Conservation (phyloP, 2,888 invertebrate genomes). For the Slavum lentiscoides region DNA sequence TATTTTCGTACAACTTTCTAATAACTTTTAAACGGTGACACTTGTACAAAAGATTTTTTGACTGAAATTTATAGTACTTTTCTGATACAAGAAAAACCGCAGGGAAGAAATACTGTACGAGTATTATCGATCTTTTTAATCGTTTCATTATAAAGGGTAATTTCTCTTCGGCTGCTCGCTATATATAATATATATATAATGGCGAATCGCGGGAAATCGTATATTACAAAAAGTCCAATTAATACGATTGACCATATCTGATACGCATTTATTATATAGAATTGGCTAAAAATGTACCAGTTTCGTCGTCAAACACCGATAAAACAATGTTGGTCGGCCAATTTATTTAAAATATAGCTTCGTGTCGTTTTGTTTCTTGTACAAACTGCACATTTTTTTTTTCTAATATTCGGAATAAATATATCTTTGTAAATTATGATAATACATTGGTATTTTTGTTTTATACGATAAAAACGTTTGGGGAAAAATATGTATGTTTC, state of each 20-base stretch:
- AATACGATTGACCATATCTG: not conserved
- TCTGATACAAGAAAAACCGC: not conserved
- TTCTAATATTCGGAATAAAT: no score
- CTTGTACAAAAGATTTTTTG: slow-evolving; percentile 1
- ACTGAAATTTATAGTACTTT: not conserved
- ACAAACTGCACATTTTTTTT: no score
- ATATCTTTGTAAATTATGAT: no score
- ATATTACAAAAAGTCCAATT: not conserved
- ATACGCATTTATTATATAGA: not conserved
- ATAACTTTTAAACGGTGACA: slow-evolving; percentile 2
- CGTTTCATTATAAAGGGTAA: not conserved
- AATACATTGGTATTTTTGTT: no score
- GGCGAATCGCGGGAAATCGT: not conserved
- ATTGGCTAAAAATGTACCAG: no score
- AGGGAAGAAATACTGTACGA: not conserved
- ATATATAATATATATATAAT: not conserved
- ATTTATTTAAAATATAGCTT: no score
- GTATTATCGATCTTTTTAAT: not conserved
- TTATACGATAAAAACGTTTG: not conserved
- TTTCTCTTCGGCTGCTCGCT: not conserved
- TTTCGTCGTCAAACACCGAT: no score
- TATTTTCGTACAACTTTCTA: not conserved
- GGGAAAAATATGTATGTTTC: not conserved
- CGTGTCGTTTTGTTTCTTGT: no score
- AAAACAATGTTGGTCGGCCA: no score